Conservation (phyloP, 2,797 vertebrate genomes). For the Trachurus trachurus region DNA sequence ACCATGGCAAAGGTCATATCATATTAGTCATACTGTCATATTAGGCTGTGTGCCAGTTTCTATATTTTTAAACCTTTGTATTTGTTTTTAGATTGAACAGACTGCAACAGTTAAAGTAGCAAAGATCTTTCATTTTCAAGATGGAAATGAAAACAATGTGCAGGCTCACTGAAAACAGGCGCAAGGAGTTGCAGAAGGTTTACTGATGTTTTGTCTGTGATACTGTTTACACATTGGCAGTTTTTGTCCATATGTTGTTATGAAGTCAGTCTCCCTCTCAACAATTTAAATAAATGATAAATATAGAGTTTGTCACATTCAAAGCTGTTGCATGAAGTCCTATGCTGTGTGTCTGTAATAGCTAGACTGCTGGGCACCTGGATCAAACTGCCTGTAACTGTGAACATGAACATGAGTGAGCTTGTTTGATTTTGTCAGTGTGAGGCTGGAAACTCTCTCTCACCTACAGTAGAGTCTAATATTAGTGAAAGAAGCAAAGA, state of each 20-base stretch:
- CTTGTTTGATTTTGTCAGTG: slow-evolving; percentile 25
- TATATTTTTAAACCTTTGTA: background rate
- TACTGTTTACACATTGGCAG: background rate
- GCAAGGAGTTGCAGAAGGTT: background rate
- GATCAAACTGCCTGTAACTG: slow-evolving; percentile 4
- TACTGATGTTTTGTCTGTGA: slow-evolving; percentile 5
- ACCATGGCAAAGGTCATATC: background rate
- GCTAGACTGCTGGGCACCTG: background rate
- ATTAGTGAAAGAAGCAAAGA: too few species aligned
- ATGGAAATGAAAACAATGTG: background rate
- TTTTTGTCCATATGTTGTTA: background rate
- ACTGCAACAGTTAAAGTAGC: background rate
- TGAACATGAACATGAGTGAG: slow-evolving; percentile 9
- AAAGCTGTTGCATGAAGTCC: slow-evolving; percentile 1
- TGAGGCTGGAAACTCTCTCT: background rate
- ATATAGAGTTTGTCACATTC: background rate
- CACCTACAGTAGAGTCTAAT: background rate
- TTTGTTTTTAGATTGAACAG: background rate
- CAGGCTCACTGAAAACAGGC: background rate
- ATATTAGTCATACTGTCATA: background rate
- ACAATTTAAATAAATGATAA: background rate
- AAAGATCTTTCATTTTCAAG: too few species aligned
- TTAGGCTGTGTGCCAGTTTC: slow-evolving; percentile 5
- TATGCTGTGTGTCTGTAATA: background rate
- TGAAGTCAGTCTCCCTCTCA: too few species aligned